A percentile compares a stretch with the other conserved stretches of the same genome.
phyloP scores from a whole-genome alignment of 2,797 vertebrate species.

The Otolemur crassicaudatus region DNA sequence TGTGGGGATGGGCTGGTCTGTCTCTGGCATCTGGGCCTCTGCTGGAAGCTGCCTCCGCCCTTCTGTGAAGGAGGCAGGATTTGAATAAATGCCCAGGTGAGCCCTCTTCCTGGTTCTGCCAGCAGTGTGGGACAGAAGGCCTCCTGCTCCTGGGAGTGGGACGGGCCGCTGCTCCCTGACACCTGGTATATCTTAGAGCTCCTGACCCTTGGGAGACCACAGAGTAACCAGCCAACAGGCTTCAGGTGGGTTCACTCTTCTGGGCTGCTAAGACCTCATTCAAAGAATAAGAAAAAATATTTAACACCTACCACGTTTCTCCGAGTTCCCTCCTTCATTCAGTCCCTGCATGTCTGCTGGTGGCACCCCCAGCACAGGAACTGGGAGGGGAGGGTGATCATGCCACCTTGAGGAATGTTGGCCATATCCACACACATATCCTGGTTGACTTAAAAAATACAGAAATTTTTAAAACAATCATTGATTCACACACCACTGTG shows the following conservation, averaged over 20 bases:
- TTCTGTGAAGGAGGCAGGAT: neutral
- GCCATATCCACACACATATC: fast-evolving
- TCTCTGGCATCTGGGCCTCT: neutral
- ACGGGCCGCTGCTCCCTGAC: neutral
- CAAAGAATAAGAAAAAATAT: neutral
- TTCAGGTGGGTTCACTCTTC: neutral
- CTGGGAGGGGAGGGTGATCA: neutral
- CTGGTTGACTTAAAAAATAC: neutral
- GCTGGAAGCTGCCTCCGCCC: neutral
- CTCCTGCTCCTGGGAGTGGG: neutral
- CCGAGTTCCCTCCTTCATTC: fast-evolving
- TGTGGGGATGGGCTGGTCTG: fast-evolving
- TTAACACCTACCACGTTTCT: neutral
- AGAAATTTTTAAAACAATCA: neutral
- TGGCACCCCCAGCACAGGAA: fast-evolving
- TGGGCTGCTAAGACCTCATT: neutral
- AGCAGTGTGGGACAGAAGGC: neutral
- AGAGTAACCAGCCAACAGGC: neutral
- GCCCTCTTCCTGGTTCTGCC: neutral
- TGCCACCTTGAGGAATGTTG: fast-evolving
- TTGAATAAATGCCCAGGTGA: neutral
- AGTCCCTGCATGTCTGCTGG: neutral
- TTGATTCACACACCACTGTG: neutral
- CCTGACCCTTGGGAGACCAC: neutral
- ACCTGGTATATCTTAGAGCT: neutral